Conservation (phyloP, 2,113 vertebrate genomes). For the Vireo altiloquus region DNA sequence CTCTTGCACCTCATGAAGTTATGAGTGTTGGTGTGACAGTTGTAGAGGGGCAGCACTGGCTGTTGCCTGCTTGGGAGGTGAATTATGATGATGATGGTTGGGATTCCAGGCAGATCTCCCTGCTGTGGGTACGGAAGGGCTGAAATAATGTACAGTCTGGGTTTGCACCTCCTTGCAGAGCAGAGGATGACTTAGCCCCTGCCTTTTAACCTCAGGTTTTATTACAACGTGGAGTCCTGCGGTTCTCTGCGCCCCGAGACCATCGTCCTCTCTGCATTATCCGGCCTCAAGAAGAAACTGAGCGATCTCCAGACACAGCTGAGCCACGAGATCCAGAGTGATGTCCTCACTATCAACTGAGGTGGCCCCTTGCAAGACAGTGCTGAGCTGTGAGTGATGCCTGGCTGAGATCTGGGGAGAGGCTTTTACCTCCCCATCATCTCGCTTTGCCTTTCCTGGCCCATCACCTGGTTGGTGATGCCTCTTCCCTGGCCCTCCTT, state of each 20-base stretch:
- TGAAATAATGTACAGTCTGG: background rate
- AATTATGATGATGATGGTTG: background rate
- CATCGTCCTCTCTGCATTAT: constrained; percentile 91
- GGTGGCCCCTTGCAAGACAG: background rate
- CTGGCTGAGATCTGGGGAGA: background rate
- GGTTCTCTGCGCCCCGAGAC: constrained; percentile 95
- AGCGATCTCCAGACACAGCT: constrained; percentile 96
- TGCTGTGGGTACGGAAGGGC: background rate
- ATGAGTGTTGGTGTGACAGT: rapidly evolving
- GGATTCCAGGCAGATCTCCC: background rate
- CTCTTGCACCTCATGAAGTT: background rate
- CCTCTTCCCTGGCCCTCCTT: background rate
- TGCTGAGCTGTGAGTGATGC: background rate
- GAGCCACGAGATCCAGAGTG: constrained; percentile 96
- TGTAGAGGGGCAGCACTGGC: background rate
- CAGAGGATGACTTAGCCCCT: background rate
- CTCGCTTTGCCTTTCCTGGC: background rate
- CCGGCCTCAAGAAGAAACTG: constrained; percentile 93
- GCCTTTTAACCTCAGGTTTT: constrained; percentile 81
- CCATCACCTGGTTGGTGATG: background rate
- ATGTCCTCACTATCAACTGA: constrained; percentile 95
- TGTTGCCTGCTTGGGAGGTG: background rate
- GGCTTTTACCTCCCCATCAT: background rate
- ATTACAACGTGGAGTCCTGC: constrained; percentile 95
- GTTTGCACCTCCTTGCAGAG: background rate